These are phyloP conservation scores for Dyspetes luteomarginatus DNA, from an alignment of 2,888 invertebrate species.

Conservation along the genomic window DNA sequence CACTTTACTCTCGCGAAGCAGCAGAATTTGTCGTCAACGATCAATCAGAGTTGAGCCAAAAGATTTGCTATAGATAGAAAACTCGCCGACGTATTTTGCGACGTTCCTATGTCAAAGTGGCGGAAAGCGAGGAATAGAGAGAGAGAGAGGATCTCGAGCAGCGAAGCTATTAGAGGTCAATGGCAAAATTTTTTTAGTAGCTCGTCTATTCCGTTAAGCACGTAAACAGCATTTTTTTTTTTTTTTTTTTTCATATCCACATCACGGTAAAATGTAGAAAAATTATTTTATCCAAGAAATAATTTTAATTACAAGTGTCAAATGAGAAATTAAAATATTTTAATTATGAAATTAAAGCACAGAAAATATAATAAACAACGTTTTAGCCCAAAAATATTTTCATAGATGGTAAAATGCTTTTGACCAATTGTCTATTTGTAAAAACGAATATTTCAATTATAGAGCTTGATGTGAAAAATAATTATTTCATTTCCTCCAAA, in stretches of 20 bases:
- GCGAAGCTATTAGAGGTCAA: conserved; percentile 62
- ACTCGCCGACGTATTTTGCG: conserved; percentile 14
- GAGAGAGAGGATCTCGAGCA: background rate
- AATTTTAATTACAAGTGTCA: no score
- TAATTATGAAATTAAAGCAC: no score
- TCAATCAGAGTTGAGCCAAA: conserved; percentile 54
- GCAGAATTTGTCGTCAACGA: conserved; percentile 17
- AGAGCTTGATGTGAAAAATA: no score
- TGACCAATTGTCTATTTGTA: no score
- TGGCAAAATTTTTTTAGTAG: conserved; percentile 56
- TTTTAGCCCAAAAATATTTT: no score
- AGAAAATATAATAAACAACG: no score
- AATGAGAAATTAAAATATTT: no score
- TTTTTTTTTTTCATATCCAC: background rate
- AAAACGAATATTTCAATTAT: no score
- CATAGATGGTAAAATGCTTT: no score
- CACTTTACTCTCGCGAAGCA: conserved; percentile 7
- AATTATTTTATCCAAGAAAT: no score
- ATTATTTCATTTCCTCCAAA: no score
- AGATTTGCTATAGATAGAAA: conserved; percentile 43
- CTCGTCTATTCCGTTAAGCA: conserved; percentile 44
- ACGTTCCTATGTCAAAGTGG: background rate
- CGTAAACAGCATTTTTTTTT: conserved; percentile 47
- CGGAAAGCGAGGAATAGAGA: background rate
- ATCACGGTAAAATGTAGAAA: no score